These are phyloP conservation scores for Spodoptera littoralis DNA, from an alignment of 2,888 invertebrate genomes.

Conservation along the genomic window DNA sequence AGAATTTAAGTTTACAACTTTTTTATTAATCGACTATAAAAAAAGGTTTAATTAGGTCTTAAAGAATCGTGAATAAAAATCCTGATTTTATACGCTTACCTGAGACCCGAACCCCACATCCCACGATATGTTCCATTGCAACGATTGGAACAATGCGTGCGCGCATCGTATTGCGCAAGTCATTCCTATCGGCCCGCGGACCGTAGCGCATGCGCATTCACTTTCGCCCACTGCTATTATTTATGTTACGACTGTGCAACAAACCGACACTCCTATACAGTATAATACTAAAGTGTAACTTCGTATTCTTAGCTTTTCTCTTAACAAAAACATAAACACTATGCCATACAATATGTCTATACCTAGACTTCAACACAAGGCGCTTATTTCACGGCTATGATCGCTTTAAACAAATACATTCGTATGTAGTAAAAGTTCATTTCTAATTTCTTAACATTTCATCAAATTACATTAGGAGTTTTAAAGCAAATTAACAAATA, in stretches of 20 bases:
- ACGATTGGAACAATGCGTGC: slow-evolving; percentile 61
- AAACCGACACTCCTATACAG: slow-evolving; percentile 41
- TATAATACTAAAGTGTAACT: slow-evolving; percentile 21
- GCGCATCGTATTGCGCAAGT: slow-evolving; percentile 72
- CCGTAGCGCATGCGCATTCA: slow-evolving; percentile 64
- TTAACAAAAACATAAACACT: slow-evolving; percentile 1
- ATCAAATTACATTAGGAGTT: too few species aligned
- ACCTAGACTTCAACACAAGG: too few species aligned
- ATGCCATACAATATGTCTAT: neutral
- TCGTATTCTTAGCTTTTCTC: slow-evolving; percentile 1
- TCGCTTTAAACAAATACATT: too few species aligned
- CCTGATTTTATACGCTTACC: slow-evolving; percentile 23
- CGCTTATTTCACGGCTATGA: too few species aligned
- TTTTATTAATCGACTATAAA: too few species aligned
- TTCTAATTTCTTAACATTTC: too few species aligned
- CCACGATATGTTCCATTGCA: slow-evolving; percentile 59
- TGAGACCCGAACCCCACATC: slow-evolving; percentile 47
- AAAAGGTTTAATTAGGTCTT: neutral
- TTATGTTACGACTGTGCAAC: slow-evolving; percentile 55
- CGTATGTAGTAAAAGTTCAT: too few species aligned
- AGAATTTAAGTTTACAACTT: neutral
- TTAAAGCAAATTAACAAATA: too few species aligned
- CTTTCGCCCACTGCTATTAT: slow-evolving; percentile 66
- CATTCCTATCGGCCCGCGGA: slow-evolving; percentile 66
- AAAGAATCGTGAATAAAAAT: neutral